Conservation (phyloP, 2,888 invertebrate species). For the Spisula subtruncata region DNA sequence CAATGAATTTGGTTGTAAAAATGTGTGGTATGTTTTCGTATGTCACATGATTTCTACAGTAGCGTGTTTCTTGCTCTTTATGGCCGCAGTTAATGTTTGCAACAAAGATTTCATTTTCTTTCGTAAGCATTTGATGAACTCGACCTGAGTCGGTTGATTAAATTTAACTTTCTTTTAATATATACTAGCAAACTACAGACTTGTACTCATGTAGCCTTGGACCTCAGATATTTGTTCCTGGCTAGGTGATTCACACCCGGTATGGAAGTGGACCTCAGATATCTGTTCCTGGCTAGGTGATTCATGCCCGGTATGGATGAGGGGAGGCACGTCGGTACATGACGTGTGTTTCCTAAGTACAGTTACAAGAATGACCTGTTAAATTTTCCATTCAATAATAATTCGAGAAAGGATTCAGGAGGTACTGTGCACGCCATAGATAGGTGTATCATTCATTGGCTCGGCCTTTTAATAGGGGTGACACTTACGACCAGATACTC, state of each 20-base stretch:
- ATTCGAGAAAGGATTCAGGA: too few relatives aligned
- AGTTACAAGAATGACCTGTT: too few relatives aligned
- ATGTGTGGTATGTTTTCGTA: slow-evolving; percentile 39
- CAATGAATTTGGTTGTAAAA: slow-evolving; percentile 22
- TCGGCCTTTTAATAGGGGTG: too few relatives aligned
- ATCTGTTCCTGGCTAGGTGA: background rate
- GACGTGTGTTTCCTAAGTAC: too few relatives aligned
- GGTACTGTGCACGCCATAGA: too few relatives aligned
- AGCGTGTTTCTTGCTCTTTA: background rate
- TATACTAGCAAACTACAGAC: too few relatives aligned
- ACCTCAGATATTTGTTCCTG: background rate
- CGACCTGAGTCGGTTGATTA: background rate
- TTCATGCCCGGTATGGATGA: background rate
- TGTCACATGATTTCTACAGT: slow-evolving; percentile 4
- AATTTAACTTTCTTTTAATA: background rate
- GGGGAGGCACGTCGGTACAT: too few relatives aligned
- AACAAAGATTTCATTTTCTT: slow-evolving; percentile 28
- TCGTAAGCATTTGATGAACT: slow-evolving; percentile 10
- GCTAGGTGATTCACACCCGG: background rate
- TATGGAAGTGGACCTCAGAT: background rate
- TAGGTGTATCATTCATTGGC: too few relatives aligned
- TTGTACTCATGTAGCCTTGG: background rate
- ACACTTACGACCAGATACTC: background rate
- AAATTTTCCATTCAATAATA: too few relatives aligned
- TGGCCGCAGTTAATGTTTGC: background rate